These are phyloP conservation scores for Melanaphis sacchari DNA, from an alignment of 1,140 invertebrate species.

Conservation along the genomic window DNA sequence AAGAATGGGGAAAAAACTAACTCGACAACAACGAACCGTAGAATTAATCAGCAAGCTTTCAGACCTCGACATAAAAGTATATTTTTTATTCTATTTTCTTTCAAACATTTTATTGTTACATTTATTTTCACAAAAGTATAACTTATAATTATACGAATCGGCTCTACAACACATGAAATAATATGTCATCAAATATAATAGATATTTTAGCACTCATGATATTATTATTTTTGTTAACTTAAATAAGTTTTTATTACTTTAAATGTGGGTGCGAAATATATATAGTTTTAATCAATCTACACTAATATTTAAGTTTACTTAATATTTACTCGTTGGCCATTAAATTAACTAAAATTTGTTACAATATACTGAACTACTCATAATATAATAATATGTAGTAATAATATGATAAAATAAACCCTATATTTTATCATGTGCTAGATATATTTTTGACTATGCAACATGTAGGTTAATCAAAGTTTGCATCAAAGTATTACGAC, in stretches of 20 bases:
- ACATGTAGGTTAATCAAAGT: neutral
- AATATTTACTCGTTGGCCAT: neutral
- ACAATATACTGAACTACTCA: neutral
- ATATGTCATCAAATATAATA: neutral
- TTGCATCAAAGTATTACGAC: neutral
- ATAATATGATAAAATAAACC: neutral
- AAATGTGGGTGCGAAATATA: neutral
- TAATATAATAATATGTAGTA: neutral
- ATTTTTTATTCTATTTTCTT: neutral
- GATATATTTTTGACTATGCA: neutral
- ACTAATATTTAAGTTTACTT: neutral
- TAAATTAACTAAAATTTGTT: neutral
- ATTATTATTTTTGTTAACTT: neutral
- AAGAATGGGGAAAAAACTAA: neutral
- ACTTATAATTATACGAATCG: neutral
- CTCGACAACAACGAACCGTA: conserved; percentile 6
- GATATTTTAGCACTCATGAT: neutral
- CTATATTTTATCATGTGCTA: neutral
- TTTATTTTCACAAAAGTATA: neutral
- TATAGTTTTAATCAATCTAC: neutral
- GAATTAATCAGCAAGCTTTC: conserved; percentile 4
- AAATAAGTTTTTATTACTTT: neutral
- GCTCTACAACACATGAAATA: no score
- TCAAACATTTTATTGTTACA: neutral
- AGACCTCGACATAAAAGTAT: conserved; percentile 3